Evolutionary conservation across 2,113 vertebrate genomes (phyloP), one percentile per base, ranked within the genome.

Genomic region (Butorides virescens): DNA sequence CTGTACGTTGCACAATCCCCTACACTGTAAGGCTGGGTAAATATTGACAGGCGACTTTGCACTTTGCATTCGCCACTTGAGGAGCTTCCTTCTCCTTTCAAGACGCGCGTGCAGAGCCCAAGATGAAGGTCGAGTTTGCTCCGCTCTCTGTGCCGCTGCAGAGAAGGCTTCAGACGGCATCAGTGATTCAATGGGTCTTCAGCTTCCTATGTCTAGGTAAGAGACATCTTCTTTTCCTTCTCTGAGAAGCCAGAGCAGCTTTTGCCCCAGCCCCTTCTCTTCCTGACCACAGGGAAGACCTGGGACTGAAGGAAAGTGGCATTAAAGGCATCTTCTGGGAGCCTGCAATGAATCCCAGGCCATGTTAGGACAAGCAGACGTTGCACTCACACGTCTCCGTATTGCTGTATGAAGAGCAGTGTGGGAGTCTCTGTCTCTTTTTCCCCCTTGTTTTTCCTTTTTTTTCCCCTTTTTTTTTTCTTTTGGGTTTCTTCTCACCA

Each of bases 81-180:
- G 4, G 32, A 70, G 56, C 66, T 93, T 93, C 91, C 94, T 94
- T 63, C 73, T 89, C 58, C 91, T 67, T n/a, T 15, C 0, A 0
- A 84, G 89, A 25, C 20, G 1, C 1, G 2, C 25, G 2, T 7
- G 7, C 27, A 21, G 70, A 96, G 77, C 27, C 47, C 87, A 90
- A 53, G 92, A 97, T 96, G 96, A 96, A 94, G 93, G 3, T 95
- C 12, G 77, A 97, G 77, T 96, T 96, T 7, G 95, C 96, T 37
- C 96, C 96, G 0, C 49, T 19, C 34, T 96, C 92, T 1, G 1
- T 95, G 53, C 96, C 96, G 0, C 66, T 94, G 49, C 84, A 61
- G 53, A 95, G 96, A 2, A 82, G 96, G 74, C 96, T 97, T 78
- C 94, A 97, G 87, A 97, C 93, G 0, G 95, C 94, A 11, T 62